Base-by-base conservation (phyloP, 1,140 invertebrate genomes). In the Drepana arcuata region DNA sequence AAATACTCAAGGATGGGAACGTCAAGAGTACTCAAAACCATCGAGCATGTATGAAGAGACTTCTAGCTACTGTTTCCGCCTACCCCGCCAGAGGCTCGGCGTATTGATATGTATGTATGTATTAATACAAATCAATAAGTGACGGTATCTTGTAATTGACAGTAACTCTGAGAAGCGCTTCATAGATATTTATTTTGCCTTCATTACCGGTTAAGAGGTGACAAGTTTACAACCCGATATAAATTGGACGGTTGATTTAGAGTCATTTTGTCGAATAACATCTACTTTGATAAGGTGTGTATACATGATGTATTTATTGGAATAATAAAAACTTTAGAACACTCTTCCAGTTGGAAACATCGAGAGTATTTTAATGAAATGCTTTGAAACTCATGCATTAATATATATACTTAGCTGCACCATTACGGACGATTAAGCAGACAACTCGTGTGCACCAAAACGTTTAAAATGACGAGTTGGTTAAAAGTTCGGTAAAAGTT, bases 191-290 rank as follows among this genome's bases (percentile, higher is more conserved):
- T n/a, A n/a, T n/a, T n/a, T n/a, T n/a, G n/a, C n/a, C n/a, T 38
- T 46, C 49, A 63, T 66, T 67, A 58, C 52, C 34, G 54, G 36
- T 31, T 58, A 62, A 59, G 46, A 52, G 43, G 58, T 48, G 62
- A 60, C 62, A 42, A 69, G 23, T 75, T 73, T 77, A 77, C 54
- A 30, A 46, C 47, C n/a, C 33, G 23, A 46, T 48, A 69, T 69
- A 77, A 72, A 66, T 60, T 41, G 40, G 36, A 34, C 29, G 44
- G 48, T 58, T 56, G 41, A 58, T 66, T 59, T 56, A 55, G 47
- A 36, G 49, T 60, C 54, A 55, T 55, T 62, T 63, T 62, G 60
- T 56, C 48, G 45, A 37, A 54, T 43, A 41, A 28, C 36, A n/a
- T 37, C 15, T 44, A 37, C n/a, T 54, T 60, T 56, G 46, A 50